Percentiles rank a stretch among this genome's conserved stretches.
Evolutionary conservation across 2,797 vertebrate genomes (phyloP).

Genomic region (Aplochiton taeniatus): DNA sequence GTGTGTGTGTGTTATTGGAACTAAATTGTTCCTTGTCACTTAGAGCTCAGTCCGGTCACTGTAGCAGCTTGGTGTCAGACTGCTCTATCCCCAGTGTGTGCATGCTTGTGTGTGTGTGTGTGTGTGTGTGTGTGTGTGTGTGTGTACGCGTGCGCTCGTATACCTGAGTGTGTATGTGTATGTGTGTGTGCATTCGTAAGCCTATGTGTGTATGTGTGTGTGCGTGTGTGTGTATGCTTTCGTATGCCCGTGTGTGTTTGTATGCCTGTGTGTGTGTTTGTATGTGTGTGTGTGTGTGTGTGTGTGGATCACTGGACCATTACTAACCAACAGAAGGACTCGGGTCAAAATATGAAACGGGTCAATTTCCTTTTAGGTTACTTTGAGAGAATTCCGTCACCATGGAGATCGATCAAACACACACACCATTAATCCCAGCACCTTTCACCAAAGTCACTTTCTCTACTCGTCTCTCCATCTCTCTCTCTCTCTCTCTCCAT

Average conservation of each 20-base stretch:
- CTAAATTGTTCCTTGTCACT: no score
- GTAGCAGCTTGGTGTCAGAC: not conserved
- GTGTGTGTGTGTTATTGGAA: no score
- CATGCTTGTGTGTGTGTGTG: not conserved
- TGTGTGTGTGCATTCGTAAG: not conserved
- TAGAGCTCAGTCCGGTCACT: no score
- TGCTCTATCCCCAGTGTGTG: not conserved
- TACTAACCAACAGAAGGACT: no score
- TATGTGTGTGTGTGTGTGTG: no score
- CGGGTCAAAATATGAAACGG: not conserved
- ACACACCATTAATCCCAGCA: slow-evolving; percentile 59
- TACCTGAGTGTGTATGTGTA: not conserved
- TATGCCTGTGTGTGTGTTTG: no score
- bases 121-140: not conserved
- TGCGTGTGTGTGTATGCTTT: no score
- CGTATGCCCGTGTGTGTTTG: no score
- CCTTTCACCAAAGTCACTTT: no score
- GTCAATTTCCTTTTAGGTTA: no score
- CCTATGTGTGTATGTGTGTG: no score
- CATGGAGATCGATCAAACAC: slow-evolving; percentile 61
- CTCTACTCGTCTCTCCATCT: not conserved
- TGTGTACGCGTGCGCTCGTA: not conserved
- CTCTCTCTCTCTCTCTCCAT: not conserved
- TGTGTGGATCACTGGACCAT: no score
- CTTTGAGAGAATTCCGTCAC: slow-evolving; percentile 51